Conservation (phyloP, 1,140 invertebrate genomes). For the Belonocnema kinseyi region DNA sequence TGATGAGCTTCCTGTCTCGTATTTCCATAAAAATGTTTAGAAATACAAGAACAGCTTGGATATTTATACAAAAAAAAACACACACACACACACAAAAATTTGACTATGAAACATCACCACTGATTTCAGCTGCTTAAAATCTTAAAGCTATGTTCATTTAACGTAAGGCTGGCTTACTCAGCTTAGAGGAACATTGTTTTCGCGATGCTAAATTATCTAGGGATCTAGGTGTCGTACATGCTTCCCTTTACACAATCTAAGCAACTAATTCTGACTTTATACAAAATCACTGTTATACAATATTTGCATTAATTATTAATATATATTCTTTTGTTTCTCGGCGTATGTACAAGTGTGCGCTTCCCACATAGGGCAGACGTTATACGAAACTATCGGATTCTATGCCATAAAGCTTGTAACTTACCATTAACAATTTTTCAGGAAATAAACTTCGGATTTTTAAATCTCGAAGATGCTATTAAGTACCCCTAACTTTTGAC, state of each 20-base stretch:
- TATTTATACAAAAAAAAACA: no score
- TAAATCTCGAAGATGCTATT: not conserved
- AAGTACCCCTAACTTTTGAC: no score
- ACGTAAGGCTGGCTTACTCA: no score
- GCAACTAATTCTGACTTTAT: constrained; percentile 46
- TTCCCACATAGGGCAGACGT: constrained; percentile 39
- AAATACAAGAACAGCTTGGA: no score
- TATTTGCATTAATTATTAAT: constrained; percentile 34
- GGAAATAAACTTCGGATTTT: constrained; percentile 15
- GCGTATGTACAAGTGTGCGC: constrained; percentile 59
- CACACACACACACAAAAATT: no score
- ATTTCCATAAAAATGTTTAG: no score
- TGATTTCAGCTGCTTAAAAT: no score
- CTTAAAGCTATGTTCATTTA: no score
- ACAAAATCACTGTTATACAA: constrained; percentile 47
- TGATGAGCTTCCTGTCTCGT: no score
- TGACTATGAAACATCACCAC: no score
- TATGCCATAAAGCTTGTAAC: constrained; percentile 13
- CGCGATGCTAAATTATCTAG: constrained; percentile 26
- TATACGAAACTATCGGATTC: constrained; percentile 5
- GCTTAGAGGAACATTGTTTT: constrained; percentile 1
- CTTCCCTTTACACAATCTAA: constrained; percentile 43
- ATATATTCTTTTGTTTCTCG: constrained; percentile 47
- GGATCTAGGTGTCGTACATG: constrained; percentile 47
- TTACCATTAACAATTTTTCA: not conserved